A percentile compares a stretch with the other conserved stretches of the same genome.
Conservation (phyloP, 2,797 vertebrate genomes). For the Allobates femoralis region DNA sequence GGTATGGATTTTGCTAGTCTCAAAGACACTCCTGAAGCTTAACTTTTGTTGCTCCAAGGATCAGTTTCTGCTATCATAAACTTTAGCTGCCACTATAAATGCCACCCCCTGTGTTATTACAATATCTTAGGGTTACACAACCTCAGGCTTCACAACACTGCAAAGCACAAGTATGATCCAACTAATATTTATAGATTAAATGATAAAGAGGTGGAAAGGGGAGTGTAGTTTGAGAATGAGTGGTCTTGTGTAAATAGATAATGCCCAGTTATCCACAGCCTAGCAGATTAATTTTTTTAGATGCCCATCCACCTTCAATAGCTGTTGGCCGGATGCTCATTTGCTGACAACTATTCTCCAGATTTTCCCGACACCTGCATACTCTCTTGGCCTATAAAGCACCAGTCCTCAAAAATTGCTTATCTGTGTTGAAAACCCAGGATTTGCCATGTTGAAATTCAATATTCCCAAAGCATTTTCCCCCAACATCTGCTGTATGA, state of each 20-base stretch:
- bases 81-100: slow-evolving; percentile 41
- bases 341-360: no score
- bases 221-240: background rate
- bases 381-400: no score
- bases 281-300: background rate
- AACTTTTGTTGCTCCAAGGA: slow-evolving; percentile 53
- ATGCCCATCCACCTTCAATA: no score
- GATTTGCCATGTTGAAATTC: no score
- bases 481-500: no score
- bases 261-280: background rate
- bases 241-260: background rate
- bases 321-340: no score
- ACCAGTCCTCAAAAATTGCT: no score
- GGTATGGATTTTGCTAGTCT: slow-evolving; percentile 22
- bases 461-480: no score
- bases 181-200: background rate
- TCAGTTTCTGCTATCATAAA: slow-evolving; percentile 58
- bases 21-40: slow-evolving; percentile 43
- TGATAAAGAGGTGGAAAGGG: background rate
- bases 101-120: slow-evolving; percentile 4
- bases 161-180: background rate
- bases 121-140: slow-evolving; percentile 2
- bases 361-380: no score
- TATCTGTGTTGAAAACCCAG: no score
- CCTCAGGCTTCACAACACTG: background rate